phyloP scores from a whole-genome alignment of 1,140 invertebrate species.

The Drosophila subobscura region DNA sequence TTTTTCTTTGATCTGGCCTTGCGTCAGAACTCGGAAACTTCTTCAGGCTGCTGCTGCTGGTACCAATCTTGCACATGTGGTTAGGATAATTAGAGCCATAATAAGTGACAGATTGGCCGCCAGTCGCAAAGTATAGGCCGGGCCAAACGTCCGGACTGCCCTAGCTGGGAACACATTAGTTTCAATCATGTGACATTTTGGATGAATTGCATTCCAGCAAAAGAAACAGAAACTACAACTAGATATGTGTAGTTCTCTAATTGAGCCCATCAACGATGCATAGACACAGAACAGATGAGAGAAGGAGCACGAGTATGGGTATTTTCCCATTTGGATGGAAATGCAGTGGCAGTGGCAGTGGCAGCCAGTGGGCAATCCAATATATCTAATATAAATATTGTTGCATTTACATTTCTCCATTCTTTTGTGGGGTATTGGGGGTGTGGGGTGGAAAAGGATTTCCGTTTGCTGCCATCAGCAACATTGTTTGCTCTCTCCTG shows the following conservation, averaged over 20 bases:
- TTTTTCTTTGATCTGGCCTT: constrained; percentile 62
- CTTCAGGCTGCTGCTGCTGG: constrained; percentile 5
- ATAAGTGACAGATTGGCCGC: constrained; percentile 34
- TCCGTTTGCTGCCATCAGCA: constrained; percentile 65
- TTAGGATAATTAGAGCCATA: constrained; percentile 39
- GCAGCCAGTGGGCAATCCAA: constrained; percentile 50
- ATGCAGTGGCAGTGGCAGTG: neutral
- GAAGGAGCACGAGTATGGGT: neutral
- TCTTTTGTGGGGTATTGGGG: constrained; percentile 15
- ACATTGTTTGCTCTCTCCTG: constrained; percentile 53
- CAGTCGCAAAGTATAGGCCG: constrained; percentile 16
- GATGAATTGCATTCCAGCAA: constrained; percentile 63
- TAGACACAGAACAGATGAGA: neutral
- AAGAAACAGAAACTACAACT: constrained; percentile 9
- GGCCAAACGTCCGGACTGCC: too few species aligned
- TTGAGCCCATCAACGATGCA: constrained; percentile 48
- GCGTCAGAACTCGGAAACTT: constrained; percentile 5
- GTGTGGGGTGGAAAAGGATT: constrained; percentile 57
- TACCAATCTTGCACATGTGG: constrained; percentile 42
- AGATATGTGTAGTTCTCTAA: constrained; percentile 33
- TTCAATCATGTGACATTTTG: constrained; percentile 62
- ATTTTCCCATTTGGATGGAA: constrained; percentile 37
- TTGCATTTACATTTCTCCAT: constrained; percentile 69
- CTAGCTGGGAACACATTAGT: constrained; percentile 30
- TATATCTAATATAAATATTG: constrained; percentile 82